Base-by-base conservation (phyloP, 2,888 invertebrate species). In the Tipula confusa region DNA sequence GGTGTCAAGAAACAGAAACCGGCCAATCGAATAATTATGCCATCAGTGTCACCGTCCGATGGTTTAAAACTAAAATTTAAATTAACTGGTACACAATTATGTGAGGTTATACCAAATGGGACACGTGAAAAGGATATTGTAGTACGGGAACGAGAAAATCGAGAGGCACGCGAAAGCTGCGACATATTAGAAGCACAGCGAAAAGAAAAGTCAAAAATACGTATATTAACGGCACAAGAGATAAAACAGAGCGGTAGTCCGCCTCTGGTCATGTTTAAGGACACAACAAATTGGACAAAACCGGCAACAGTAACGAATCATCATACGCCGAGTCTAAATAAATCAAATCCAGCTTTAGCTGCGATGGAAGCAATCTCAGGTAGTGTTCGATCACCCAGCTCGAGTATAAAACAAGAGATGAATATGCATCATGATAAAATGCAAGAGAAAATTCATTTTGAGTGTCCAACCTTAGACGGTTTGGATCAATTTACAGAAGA, bases 401-500 rank as follows among this genome's bases (percentile, higher is more conserved):
- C 86, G 48, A 43, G 29, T 24, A 29, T 33, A 83, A 80, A 80
- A 80, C 29, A 80, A 9, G 80, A 80, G n/a, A 2, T 31, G 29
- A 15, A 15, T 15, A 3, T 82, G 15, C 31, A 82, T 6, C 84
- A 85, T 3, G 24, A 48, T 7, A 83, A 9, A 79, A 38, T 36
- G 38, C 31, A 29, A 1, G 86, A 85, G n/a, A 85, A 84, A 79
- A 83, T 85, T 79, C 86, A 86, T 82, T 87, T 86, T 15, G 87
- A 87, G 29, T 87, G 87, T 82, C 86, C 87, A 2, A 85, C 86
- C 13, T 83, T 86, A 7, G 87, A 87, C 64, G 86, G 86, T 6
- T 84, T 86, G 0, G 86, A 86, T 43, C 86, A 84, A 82, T 87
- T 85, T 84, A 82, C 85, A 9, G 85, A 86, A 0, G 86, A 86